Base-by-base conservation (phyloP, 2,888 invertebrate species). In the Polymixis flavicincta region DNA sequence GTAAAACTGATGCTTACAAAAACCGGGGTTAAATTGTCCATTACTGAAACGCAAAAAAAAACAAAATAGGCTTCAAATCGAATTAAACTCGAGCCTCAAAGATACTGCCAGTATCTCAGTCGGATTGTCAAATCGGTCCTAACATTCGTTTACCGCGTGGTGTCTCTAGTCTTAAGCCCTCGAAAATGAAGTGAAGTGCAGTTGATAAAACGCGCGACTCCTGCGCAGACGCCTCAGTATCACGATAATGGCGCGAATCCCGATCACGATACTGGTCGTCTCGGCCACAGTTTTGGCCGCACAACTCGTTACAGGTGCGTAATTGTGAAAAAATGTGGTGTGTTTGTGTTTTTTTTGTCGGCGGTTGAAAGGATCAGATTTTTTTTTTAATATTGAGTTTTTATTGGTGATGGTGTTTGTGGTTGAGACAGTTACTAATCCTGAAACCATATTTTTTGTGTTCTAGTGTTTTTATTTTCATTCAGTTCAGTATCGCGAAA, bases 231-330 rank as follows among this genome's bases (percentile, higher is more conserved):
- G 85, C 76, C 74, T 79, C 90, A 91, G 91, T 91, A 81, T 76
- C 71, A 77, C 91, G 87, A 90, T 88, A 79, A 93, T 93, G 92
- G 87, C 91, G 89, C 90, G 91, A 74, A 80, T 87, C 80, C 83
- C 75, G 75, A 78, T 89, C 66, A 80, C 87, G 83, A 68, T 91
- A 85, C 83, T 91, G 83, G 89, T 87, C 71, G 85, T 84, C 71
- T 71, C 80, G 37, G 76, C 86, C 74, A 82, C 80, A 55, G 74
- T 86, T 61, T 74, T 84, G 57, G 83, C 83, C 74, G 83, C 80
- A 61, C 83, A 85, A 70, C 78, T 85, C 22, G 80, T 74, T 71
- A 82, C 91, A 93, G 92, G 92, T 93, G 88, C 85, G 90, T 90
- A 85, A 80, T 48, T 65, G 84, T 84, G 78, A 72, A 76, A 74